Conservation (phyloP, 2,797 vertebrate genomes). For the Sorex maritimensis region DNA sequence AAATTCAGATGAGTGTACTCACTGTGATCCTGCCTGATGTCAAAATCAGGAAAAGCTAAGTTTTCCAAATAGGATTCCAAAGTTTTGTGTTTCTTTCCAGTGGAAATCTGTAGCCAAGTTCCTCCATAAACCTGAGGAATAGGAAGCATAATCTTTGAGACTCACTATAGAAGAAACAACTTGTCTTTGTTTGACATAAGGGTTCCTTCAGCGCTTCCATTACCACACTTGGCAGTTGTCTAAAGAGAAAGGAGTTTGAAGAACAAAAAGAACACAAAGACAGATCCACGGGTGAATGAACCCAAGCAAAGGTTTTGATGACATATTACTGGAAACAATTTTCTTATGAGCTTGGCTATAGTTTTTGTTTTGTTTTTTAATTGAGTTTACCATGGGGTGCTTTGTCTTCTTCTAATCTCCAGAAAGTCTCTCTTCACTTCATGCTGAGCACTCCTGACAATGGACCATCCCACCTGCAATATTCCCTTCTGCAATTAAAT, state of each 20-base stretch:
- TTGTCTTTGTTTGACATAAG: slow-evolving; percentile 66
- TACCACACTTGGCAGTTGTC: slow-evolving; percentile 62
- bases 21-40: background rate
- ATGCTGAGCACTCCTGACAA: background rate
- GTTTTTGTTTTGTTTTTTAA: slow-evolving; percentile 45
- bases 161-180: slow-evolving; percentile 62
- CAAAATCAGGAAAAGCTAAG: slow-evolving; percentile 30
- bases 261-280: slow-evolving; percentile 67
- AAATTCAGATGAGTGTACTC: background rate
- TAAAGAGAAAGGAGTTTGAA: slow-evolving; percentile 68
- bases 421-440: slow-evolving; percentile 13
- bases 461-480: background rate
- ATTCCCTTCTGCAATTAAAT: background rate
- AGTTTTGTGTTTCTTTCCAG: slow-evolving; percentile 67
- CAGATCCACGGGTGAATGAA: slow-evolving; percentile 57
- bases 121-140: slow-evolving; percentile 63
- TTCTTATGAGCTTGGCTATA: slow-evolving; percentile 55
- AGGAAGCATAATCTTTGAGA: slow-evolving; percentile 42
- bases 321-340: slow-evolving; percentile 21
- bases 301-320: slow-evolving; percentile 49
- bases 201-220: slow-evolving; percentile 55
- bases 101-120: slow-evolving; percentile 55
- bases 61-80: slow-evolving; percentile 71
- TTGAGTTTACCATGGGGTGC: background rate
- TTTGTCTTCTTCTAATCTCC: slow-evolving; percentile 45